phyloP scores from a whole-genome alignment of 2,113 vertebrate species.

The Dasyurus viverrinus region DNA sequence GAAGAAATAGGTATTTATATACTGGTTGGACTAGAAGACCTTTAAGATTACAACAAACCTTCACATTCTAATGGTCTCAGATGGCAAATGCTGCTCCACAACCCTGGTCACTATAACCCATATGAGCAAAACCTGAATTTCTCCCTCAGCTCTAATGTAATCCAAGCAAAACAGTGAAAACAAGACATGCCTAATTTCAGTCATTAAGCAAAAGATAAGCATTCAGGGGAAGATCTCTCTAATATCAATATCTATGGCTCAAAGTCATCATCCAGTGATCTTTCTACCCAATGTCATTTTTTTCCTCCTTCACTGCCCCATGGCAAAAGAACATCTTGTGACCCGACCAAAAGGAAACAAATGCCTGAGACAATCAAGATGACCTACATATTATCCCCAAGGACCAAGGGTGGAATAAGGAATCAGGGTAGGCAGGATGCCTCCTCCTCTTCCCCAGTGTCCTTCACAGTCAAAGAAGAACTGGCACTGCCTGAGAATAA shows the following conservation, averaged over 20 bases:
- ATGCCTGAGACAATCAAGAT: background rate
- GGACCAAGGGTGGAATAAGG: background rate
- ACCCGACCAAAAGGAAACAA: conserved; percentile 10
- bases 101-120: background rate
- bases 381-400: background rate
- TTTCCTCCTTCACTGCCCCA: background rate
- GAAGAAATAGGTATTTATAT: background rate
- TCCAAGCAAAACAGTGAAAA: conserved; percentile 41
- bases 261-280: background rate
- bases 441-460: background rate
- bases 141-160: background rate
- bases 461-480: background rate
- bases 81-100: background rate
- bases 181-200: conserved; percentile 28
- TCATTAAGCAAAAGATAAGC: conserved; percentile 13
- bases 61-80: background rate
- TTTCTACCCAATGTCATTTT: background rate
- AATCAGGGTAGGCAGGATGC: background rate
- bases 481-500: conserved; percentile 7
- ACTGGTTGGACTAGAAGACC: background rate
- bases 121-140: conserved; percentile 30
- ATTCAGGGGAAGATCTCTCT: conserved; percentile 7
- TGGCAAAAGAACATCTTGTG: conserved; percentile 28
- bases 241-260: background rate
- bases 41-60: background rate